Base-by-base conservation (phyloP, 2,888 invertebrate genomes). In the Sarcophaga carnaria region DNA sequence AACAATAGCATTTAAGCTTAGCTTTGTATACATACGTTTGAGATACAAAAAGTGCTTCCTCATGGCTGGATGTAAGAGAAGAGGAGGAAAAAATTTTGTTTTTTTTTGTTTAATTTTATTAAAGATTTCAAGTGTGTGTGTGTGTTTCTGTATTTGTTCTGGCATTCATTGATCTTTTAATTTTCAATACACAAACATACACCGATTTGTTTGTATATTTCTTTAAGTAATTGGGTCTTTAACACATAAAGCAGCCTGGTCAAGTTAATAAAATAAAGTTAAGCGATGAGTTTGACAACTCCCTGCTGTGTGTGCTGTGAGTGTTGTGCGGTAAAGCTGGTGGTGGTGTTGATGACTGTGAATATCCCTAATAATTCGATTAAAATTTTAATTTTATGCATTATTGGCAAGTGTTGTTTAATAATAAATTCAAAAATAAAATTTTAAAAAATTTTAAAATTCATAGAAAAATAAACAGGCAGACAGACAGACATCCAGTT, bases 91-190 rank as follows among this genome's bases (percentile, higher is more conserved):
- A 14, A 54, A 3, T 1, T 4, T 14, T 54, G 4, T 14, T 49
- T 49, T 49, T 49, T 59, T 59, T 71, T 60, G 37, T n/a, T 63
- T 77, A n/a, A 59, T 45, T 59, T 81, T 37, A 22, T 63, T 70
- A 54, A 27, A 71, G 37, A 78, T 59, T 70, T 75, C n/a, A 60
- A 80, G n/a, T 49, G 54, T 62, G 17, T 45, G 17, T 45, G 45
- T 45, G 67, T 74, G 66, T 17, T n/a, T 74, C 62, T 80, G 70
- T 76, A 27, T 79, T 82, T 59, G 49, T 70, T 70, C 59, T 80
- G 62, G 27, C 59, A 64, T 75, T 25, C 80, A 79, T 81, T 87
- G 81, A 87, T 87, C 81, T 83, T 88, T 87, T 87, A 80, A 72
- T 86, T 86, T 80, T 69, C 47, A 49, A 77, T 6, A 64, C 72